These are phyloP conservation scores for Lycaena phlaeas DNA, from an alignment of 2,888 invertebrate species.

Conservation along the genomic window DNA sequence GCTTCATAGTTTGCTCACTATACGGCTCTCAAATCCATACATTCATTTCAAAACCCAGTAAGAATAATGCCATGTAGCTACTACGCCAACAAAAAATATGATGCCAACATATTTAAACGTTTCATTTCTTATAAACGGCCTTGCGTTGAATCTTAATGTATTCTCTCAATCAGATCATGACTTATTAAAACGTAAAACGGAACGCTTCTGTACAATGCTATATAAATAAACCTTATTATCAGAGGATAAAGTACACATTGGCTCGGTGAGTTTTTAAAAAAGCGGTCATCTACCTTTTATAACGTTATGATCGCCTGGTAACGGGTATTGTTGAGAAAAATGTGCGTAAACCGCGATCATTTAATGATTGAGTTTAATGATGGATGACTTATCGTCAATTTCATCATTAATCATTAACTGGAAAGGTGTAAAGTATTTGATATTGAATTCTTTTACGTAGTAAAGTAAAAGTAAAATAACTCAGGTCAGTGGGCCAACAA, in stretches of 20 bases:
- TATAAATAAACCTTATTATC: constrained; percentile 10
- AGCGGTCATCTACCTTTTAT: constrained; percentile 49
- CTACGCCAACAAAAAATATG: no score
- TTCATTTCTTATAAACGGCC: constrained; percentile 9
- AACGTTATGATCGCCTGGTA: constrained; percentile 46
- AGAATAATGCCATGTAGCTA: no score
- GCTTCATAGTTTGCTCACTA: no score
- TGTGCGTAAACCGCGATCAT: neutral
- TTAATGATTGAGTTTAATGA: constrained; percentile 1
- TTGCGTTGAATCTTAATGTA: constrained; percentile 12
- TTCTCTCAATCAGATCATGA: constrained; percentile 17
- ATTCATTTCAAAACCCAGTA: no score
- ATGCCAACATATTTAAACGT: no score
- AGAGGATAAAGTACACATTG: constrained; percentile 17
- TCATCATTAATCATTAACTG: neutral
- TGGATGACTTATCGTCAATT: neutral
- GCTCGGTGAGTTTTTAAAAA: constrained; percentile 17
- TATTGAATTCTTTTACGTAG: no score
- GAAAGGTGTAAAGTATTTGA: no score
- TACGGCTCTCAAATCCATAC: no score
- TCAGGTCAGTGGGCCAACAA: no score
- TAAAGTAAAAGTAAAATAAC: no score
- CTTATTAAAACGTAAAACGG: constrained; percentile 17
- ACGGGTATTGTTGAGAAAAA: constrained; percentile 38
- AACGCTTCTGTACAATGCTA: constrained; percentile 4